Conservation (phyloP, 2,888 invertebrate genomes). For the Magallana nippona region DNA sequence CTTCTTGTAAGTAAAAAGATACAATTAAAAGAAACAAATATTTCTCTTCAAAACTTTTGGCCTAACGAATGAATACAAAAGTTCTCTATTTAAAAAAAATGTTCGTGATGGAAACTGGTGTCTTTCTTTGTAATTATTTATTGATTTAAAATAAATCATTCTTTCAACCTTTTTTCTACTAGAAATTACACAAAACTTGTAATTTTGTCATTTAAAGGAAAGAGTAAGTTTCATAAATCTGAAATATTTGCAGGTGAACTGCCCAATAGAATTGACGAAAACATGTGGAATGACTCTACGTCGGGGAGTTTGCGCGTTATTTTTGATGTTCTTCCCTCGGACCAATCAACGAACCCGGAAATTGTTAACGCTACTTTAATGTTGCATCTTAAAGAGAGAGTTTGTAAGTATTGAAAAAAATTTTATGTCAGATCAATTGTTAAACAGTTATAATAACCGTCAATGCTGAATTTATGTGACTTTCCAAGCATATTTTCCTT, state of each 20-base stretch:
- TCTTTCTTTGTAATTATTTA: too few relatives aligned
- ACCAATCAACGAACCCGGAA: neutral
- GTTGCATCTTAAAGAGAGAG: conserved; percentile 14
- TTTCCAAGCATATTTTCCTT: too few relatives aligned
- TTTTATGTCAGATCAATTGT: too few relatives aligned
- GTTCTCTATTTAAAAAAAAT: neutral
- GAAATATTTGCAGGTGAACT: neutral
- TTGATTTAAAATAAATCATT: too few relatives aligned
- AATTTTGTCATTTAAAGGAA: too few relatives aligned
- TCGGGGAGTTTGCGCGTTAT: neutral
- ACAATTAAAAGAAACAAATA: neutral
- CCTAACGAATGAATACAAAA: neutral
- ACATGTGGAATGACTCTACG: conserved; percentile 1
- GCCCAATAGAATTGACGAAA: conserved; percentile 9
- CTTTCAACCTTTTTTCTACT: too few relatives aligned
- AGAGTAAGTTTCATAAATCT: too few relatives aligned
- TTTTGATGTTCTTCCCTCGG: conserved; percentile 1
- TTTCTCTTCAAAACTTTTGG: neutral
- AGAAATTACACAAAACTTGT: too few relatives aligned
- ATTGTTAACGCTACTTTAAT: conserved; percentile 1
- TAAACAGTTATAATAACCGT: too few relatives aligned
- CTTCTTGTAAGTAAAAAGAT: conserved; percentile 15
- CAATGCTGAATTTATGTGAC: too few relatives aligned
- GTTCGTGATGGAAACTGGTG: too few relatives aligned
- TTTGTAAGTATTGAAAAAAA: neutral